phyloP scores from a whole-genome alignment of 2,888 invertebrate species.

The Diloba caeruleocephala region DNA sequence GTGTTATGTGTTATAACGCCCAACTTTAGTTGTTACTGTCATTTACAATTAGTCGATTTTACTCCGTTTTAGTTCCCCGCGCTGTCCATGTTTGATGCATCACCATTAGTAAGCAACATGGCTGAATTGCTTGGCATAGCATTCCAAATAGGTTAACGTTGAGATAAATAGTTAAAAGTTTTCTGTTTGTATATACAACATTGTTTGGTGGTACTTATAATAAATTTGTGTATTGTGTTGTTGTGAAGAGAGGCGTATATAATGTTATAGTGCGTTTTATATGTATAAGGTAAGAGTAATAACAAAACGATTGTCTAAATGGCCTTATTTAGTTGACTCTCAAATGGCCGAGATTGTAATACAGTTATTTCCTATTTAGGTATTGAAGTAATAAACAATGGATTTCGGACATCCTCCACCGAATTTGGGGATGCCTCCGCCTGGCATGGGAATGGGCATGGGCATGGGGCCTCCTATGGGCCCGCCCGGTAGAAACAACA shows the following conservation, averaged over 20 bases:
- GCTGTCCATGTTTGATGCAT: too few relatives aligned
- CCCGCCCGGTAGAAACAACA: constrained; percentile 81
- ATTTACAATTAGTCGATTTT: too few relatives aligned
- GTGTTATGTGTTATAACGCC: too few relatives aligned
- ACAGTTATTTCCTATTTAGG: constrained; percentile 82
- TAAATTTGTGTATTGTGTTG: constrained; percentile 65
- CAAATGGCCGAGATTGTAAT: constrained; percentile 65
- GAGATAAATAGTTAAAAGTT: constrained; percentile 63
- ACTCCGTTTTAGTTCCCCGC: too few relatives aligned
- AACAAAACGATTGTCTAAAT: constrained; percentile 43
- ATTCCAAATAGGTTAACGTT: constrained; percentile 77
- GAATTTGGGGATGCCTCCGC: constrained; percentile 82
- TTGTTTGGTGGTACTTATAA: constrained; percentile 60
- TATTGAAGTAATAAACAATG: constrained; percentile 82
- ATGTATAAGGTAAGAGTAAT: constrained; percentile 75
- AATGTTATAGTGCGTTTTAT: constrained; percentile 77
- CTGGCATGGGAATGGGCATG: constrained; percentile 78
- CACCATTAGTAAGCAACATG: constrained; percentile 59
- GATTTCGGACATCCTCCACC: constrained; percentile 86
- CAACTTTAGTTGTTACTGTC: too few relatives aligned
- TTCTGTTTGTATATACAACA: constrained; percentile 62
- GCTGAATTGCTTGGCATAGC: constrained; percentile 63
- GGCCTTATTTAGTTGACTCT: constrained; percentile 51
- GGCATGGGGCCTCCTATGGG: constrained; percentile 71
- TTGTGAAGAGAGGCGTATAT: constrained; percentile 68